A percentile compares a stretch with the other conserved stretches of the same genome.
These are phyloP conservation scores for Epinephelus awoara DNA, from an alignment of 2,797 vertebrate species.

Conservation along the genomic window DNA sequence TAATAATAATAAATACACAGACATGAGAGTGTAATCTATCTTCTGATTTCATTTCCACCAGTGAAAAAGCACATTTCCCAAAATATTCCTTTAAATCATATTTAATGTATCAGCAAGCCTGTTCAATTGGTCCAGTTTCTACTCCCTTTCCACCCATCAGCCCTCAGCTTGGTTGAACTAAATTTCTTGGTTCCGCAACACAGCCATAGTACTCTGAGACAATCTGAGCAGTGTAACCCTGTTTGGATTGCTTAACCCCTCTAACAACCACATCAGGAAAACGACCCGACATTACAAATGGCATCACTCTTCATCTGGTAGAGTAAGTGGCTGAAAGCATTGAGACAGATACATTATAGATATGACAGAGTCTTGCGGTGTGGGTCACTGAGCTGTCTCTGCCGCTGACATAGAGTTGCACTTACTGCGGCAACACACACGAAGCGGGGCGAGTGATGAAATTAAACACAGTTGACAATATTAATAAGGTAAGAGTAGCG, in stretches of 20 bases:
- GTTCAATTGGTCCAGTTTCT: conserved; percentile 4
- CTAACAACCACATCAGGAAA: conserved; percentile 62
- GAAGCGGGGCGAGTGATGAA: conserved; percentile 58
- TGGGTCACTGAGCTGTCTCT: conserved; percentile 76
- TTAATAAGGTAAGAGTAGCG: conserved; percentile 77
- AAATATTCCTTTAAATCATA: conserved; percentile 6
- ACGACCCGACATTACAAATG: conserved; percentile 53
- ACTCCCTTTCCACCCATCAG: conserved; percentile 2
- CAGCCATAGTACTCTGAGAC: neutral
- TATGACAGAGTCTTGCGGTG: conserved; percentile 74
- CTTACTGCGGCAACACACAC: conserved; percentile 50
- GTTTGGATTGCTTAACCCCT: conserved; percentile 55
- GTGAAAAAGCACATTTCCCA: neutral
- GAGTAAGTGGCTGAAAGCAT: conserved; percentile 71
- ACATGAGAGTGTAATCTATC: neutral
- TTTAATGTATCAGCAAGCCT: neutral
- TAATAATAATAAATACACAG: neutral
- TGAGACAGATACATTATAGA: conserved; percentile 76
- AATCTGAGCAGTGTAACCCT: conserved; percentile 27
- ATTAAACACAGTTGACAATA: conserved; percentile 83
- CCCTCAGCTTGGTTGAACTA: conserved; percentile 20
- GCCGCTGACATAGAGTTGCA: conserved; percentile 60
- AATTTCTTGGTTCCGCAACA: conserved; percentile 15
- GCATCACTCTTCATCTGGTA: conserved; percentile 66
- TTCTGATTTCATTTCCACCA: neutral